A percentile compares a stretch with the other conserved stretches of the same genome.
Evolutionary conservation across 2,797 vertebrate genomes (phyloP).

Genomic region (Sebastes steindachneri): DNA sequence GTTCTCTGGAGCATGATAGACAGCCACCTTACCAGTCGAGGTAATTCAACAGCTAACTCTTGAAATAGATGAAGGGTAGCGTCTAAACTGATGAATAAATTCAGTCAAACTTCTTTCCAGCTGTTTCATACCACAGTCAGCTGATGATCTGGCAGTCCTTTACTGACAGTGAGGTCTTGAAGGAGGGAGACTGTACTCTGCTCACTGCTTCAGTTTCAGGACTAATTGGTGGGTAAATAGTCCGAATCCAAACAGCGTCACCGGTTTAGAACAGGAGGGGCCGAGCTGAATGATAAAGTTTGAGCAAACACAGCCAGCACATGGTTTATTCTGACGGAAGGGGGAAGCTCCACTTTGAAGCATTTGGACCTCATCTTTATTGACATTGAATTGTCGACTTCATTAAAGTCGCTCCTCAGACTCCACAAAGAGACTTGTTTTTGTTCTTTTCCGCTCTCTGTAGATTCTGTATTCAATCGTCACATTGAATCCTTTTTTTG

Average conservation of each 20-base stretch:
- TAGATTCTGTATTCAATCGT: background rate
- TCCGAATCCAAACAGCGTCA: background rate
- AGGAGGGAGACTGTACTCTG: background rate
- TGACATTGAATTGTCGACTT: background rate
- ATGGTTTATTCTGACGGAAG: background rate
- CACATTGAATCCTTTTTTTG: slow-evolving; percentile 12
- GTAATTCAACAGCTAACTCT: slow-evolving; percentile 1
- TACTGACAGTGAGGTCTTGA: background rate
- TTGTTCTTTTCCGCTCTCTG: background rate
- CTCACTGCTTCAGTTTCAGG: background rate
- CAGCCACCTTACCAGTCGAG: background rate
- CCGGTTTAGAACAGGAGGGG: background rate
- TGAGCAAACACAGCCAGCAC: background rate
- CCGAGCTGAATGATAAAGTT: background rate
- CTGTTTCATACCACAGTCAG: background rate
- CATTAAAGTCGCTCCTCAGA: background rate
- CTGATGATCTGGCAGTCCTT: background rate
- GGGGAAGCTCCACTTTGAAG: background rate
- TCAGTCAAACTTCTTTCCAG: background rate
- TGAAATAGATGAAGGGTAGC: background rate
- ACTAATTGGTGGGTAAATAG: background rate
- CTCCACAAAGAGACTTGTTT: background rate
- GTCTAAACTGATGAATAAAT: background rate
- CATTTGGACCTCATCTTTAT: background rate
- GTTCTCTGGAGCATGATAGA: slow-evolving; percentile 4